These are phyloP conservation scores for Heterodera schachtii DNA, from an alignment of 1,140 invertebrate genomes.

Conservation along the genomic window DNA sequence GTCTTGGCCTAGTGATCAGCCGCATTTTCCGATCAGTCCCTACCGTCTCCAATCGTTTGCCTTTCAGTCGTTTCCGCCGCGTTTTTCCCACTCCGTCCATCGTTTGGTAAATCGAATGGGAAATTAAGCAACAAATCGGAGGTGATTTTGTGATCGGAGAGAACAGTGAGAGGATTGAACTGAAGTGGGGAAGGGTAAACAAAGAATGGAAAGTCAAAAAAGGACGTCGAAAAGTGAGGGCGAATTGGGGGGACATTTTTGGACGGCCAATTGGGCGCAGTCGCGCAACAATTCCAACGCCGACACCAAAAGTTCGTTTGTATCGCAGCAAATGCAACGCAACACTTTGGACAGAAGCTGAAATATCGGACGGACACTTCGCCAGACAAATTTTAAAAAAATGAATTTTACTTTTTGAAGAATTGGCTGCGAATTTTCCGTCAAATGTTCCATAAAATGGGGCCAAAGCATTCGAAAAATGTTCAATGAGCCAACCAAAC, in stretches of 20 bases:
- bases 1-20: not conserved
- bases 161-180: not conserved
- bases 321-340: slow-evolving; percentile 35
- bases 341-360: slow-evolving; percentile 36
- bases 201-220: not conserved
- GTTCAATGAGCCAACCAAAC: slow-evolving; percentile 31
- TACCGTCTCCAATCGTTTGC: not conserved
- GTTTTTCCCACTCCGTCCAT: not conserved
- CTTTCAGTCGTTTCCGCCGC: not conserved
- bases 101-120: not conserved
- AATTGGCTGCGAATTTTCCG: slow-evolving; percentile 11
- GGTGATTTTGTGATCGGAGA: not conserved
- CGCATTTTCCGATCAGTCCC: not conserved
- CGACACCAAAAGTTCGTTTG: slow-evolving; percentile 38
- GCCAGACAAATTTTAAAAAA: not conserved
- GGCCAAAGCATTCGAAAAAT: slow-evolving; percentile 37
- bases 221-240: slow-evolving; percentile 8
- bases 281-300: slow-evolving; percentile 30
- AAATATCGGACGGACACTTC: not conserved
- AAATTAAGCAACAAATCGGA: not conserved
- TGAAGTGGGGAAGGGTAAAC: not conserved
- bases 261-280: slow-evolving; percentile 11
- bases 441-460: slow-evolving; percentile 31
- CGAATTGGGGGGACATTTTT: not conserved
- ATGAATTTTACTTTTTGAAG: slow-evolving; percentile 29